A percentile compares a stretch with the other conserved stretches of the same genome.
These are phyloP conservation scores for Tipula helvola DNA, from an alignment of 2,888 invertebrate genomes.

Conservation along the genomic window DNA sequence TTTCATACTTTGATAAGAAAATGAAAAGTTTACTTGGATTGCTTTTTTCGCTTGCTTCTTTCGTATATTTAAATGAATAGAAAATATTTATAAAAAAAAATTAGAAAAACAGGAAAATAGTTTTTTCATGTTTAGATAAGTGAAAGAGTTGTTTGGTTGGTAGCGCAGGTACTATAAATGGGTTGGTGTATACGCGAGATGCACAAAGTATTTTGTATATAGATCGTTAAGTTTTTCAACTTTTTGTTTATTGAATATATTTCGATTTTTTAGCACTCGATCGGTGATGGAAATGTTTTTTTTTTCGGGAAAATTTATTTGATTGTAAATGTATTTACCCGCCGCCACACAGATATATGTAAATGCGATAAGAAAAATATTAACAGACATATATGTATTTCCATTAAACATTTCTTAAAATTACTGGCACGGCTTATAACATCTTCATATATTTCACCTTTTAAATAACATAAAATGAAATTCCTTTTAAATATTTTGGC, in stretches of 20 bases:
- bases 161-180: neutral
- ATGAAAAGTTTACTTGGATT: neutral
- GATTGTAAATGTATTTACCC: neutral
- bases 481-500: neutral
- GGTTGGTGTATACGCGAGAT: neutral
- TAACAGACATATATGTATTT: neutral
- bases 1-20: constrained; percentile 4
- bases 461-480: neutral
- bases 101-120: neutral
- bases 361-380: neutral
- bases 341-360: neutral
- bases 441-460: neutral
- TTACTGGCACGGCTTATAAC: neutral
- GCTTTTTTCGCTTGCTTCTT: neutral
- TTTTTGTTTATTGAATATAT: neutral
- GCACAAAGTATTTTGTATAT: neutral
- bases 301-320: neutral
- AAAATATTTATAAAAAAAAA: neutral
- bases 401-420: neutral
- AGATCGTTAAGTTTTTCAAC: neutral
- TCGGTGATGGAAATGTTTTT: neutral
- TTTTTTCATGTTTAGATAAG: neutral
- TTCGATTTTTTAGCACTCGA: neutral
- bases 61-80: neutral
- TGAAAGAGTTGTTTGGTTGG: neutral